Percentiles rank a stretch among this genome's conserved stretches.
Conservation (phyloP, 92 coral and sea anemone species). For the Blastomussa wellsi region DNA sequence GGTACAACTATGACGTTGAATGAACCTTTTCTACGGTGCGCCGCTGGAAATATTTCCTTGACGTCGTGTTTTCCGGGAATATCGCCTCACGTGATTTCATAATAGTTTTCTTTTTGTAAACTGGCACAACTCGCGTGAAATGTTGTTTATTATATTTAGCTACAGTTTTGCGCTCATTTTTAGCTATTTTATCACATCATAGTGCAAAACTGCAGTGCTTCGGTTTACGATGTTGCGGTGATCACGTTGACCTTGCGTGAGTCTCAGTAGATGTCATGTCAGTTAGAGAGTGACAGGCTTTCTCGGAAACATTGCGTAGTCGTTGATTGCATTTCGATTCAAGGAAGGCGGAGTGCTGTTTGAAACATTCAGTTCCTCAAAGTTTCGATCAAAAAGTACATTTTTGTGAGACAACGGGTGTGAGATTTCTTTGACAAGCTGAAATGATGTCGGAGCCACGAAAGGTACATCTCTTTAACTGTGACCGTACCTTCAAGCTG, state of each 20-base stretch:
- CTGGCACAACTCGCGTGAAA: neutral
- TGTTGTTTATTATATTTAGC: neutral
- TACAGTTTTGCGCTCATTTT: neutral
- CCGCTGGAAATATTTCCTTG: constrained; percentile 18
- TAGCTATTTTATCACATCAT: neutral
- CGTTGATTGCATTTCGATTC: neutral
- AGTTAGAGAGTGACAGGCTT: neutral
- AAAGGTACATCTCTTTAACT: constrained; percentile 70
- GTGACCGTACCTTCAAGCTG: constrained; percentile 67
- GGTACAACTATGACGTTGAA: neutral
- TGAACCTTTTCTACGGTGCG: neutral
- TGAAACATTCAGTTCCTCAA: no score
- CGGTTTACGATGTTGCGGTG: neutral
- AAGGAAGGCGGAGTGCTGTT: neutral
- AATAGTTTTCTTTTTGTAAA: neutral
- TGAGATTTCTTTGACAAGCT: neutral
- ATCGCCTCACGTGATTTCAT: neutral
- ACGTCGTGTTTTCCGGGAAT: constrained; percentile 22
- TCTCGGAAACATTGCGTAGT: constrained; percentile 30
- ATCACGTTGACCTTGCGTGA: neutral
- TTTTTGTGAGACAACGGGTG: no score
- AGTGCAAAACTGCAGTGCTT: neutral
- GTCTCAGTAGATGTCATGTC: no score
- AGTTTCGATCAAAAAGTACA: neutral
- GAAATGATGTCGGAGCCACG: constrained; percentile 15